These are phyloP conservation scores for Apus apus DNA, from an alignment of 2,113 vertebrate genomes.

Conservation along the genomic window DNA sequence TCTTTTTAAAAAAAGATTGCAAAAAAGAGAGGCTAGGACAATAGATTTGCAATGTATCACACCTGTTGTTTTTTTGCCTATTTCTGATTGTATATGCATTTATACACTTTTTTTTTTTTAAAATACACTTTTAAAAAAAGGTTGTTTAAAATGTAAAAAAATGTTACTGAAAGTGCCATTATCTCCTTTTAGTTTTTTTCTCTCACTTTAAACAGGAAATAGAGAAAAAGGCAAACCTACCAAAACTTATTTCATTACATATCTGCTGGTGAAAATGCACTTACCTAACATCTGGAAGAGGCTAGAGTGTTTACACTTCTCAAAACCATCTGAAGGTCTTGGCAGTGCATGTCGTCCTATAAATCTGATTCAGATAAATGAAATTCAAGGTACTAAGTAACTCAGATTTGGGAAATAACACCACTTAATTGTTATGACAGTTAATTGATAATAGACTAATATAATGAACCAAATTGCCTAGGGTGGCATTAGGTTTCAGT, in stretches of 20 bases:
- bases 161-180: neutral
- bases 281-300: neutral
- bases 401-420: neutral
- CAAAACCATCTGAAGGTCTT: neutral
- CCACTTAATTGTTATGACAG: neutral
- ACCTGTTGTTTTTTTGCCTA: neutral
- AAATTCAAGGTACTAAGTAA: neutral
- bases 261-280: neutral
- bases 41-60: neutral
- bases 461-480: neutral
- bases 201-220: neutral
- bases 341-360: neutral
- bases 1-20: neutral
- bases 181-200: neutral
- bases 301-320: neutral
- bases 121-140: neutral
- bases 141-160: neutral
- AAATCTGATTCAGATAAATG: neutral
- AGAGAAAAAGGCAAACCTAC: neutral
- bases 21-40: neutral
- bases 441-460: neutral
- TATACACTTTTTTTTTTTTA: neutral
- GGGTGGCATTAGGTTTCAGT: neutral
- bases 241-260: neutral
- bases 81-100: neutral